These are phyloP conservation scores for Arremon brunneinucha DNA, from an alignment of 2,797 vertebrate genomes.

Conservation along the genomic window DNA sequence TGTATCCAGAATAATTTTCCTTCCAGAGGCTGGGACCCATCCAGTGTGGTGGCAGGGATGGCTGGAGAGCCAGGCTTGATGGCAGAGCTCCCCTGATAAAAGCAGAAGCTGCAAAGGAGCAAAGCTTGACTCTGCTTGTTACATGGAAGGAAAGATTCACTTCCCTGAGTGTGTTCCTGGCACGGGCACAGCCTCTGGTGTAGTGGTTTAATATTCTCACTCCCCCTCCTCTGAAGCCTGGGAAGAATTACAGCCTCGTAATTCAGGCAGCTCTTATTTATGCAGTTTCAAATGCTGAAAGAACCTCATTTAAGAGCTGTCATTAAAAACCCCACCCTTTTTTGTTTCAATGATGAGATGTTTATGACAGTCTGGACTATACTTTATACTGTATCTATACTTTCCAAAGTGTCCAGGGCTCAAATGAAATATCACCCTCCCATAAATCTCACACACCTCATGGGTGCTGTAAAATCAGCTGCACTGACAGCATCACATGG, in stretches of 20 bases:
- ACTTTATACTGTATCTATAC: too few species aligned
- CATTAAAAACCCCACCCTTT: neutral
- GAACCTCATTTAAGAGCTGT: slow-evolving; percentile 35
- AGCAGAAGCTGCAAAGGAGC: neutral
- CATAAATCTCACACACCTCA: neutral
- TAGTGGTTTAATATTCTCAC: neutral
- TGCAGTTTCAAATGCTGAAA: slow-evolving; percentile 33
- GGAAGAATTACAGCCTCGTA: neutral
- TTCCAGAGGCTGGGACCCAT: neutral
- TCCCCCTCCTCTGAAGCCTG: neutral
- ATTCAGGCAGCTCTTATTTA: slow-evolving; percentile 52
- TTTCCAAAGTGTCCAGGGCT: slow-evolving; percentile 29
- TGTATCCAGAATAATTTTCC: neutral
- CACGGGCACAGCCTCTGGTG: neutral
- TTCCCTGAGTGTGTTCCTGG: neutral
- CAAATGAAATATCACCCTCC: slow-evolving; percentile 8
- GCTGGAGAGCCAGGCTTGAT: rapidly evolving
- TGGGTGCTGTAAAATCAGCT: neutral
- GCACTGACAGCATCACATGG: rapidly evolving
- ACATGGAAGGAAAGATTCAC: neutral
- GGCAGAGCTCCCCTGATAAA: neutral
- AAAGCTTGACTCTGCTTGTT: neutral
- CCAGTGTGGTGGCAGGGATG: neutral
- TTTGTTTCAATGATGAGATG: slow-evolving; percentile 47
- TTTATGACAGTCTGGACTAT: slow-evolving; percentile 52